These are phyloP conservation scores for Platyura marginata DNA, from an alignment of 1,140 invertebrate genomes.

Conservation along the genomic window DNA sequence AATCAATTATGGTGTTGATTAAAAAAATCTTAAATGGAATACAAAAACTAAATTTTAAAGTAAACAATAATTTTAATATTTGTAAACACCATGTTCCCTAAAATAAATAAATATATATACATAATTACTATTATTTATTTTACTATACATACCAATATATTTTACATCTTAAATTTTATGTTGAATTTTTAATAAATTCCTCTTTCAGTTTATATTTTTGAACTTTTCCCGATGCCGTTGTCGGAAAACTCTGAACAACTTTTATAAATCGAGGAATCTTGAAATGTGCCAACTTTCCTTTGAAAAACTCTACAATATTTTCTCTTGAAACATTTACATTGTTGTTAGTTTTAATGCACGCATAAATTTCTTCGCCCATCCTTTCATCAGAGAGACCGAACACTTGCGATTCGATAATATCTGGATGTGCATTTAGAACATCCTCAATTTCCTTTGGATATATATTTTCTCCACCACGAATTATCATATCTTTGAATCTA, in stretches of 20 bases:
- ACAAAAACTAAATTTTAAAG: no score
- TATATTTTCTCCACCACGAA: conserved; percentile 84
- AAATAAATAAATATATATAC: no score
- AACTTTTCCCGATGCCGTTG: conserved; percentile 69
- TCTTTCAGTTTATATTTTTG: conserved; percentile 45
- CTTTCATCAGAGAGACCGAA: conserved; percentile 59
- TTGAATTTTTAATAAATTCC: no score
- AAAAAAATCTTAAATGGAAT: no score
- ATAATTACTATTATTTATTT: no score
- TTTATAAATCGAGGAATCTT: conserved; percentile 65
- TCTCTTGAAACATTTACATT: conserved; percentile 26
- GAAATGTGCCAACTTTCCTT: conserved; percentile 58
- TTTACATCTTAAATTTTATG: no score
- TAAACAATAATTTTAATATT: no score
- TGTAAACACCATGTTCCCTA: no score
- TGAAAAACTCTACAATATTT: conserved; percentile 45
- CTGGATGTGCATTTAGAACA: conserved; percentile 55
- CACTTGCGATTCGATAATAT: conserved; percentile 55
- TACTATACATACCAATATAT: no score
- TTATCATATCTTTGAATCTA: conserved; percentile 77
- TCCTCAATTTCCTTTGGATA: conserved; percentile 78
- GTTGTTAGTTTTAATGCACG: conserved; percentile 38
- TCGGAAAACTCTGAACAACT: conserved; percentile 54
- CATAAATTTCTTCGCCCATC: conserved; percentile 64
- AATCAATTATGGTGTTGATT: no score